Conservation (phyloP, 2,113 vertebrate species). For the Triplophysa tibetana region DNA sequence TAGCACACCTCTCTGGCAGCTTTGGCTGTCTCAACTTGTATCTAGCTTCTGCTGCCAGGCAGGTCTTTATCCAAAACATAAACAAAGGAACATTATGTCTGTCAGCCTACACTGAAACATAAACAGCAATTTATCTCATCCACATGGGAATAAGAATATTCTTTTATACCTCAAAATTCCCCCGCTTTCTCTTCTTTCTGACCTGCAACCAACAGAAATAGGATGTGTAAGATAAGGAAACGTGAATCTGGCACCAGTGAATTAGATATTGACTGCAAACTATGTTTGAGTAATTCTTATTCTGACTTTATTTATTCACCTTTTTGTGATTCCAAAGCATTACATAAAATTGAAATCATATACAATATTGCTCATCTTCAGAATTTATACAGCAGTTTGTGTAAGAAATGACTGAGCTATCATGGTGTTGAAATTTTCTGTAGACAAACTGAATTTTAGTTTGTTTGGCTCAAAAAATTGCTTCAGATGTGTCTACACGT, state of each 20-base stretch:
- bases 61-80: slow-evolving; percentile 48
- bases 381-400: no score
- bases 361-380: no score
- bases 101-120: slow-evolving; percentile 53
- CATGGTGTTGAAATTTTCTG: no score
- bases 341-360: no score
- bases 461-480: no score
- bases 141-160: slow-evolving; percentile 44
- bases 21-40: slow-evolving; percentile 32
- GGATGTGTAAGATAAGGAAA: neutral
- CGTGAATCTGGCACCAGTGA: neutral
- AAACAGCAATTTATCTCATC: slow-evolving; percentile 56
- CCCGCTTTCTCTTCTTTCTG: slow-evolving; percentile 32
- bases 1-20: slow-evolving; percentile 5
- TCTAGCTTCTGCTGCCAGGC: slow-evolving; percentile 17
- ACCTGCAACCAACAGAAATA: slow-evolving; percentile 25
- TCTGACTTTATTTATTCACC: no score
- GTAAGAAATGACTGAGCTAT: no score
- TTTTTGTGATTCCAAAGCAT: no score
- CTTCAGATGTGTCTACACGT: no score
- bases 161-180: slow-evolving; percentile 37
- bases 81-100: slow-evolving; percentile 55
- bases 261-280: neutral
- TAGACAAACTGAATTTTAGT: no score
- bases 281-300: neutral